Conservation (phyloP, 2,888 invertebrate genomes). For the Phytoseiulus persimilis region DNA sequence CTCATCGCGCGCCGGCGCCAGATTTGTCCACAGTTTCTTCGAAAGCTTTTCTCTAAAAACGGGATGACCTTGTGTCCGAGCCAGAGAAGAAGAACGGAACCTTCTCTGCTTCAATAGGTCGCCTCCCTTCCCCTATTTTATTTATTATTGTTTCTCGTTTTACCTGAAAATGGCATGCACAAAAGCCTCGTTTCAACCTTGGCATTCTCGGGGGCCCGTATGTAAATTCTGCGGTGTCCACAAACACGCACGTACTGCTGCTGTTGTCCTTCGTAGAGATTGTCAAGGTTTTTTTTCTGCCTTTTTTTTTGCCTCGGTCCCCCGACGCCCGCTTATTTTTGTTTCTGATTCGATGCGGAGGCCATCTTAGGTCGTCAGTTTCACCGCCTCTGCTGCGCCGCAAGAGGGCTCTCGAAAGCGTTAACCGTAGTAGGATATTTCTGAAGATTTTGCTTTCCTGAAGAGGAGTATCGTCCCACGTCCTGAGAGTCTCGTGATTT, state of each 20-base stretch:
- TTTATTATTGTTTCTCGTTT: neutral
- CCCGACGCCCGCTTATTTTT: too few relatives aligned
- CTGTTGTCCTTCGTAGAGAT: neutral
- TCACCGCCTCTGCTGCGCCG: too few relatives aligned
- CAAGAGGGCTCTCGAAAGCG: too few relatives aligned
- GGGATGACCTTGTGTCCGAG: neutral
- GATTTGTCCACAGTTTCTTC: neutral
- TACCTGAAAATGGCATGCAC: neutral
- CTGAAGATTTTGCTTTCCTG: neutral
- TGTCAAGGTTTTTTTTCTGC: neutral
- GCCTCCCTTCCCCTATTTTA: neutral
- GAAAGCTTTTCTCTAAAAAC: neutral
- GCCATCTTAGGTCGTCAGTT: neutral
- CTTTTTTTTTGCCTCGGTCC: too few relatives aligned
- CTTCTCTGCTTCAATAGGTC: neutral
- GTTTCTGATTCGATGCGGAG: neutral
- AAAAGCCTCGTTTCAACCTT: neutral
- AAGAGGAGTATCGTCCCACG: too few relatives aligned
- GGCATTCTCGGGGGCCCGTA: constrained; percentile 5
- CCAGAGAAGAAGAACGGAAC: neutral
- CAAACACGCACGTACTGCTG: neutral
- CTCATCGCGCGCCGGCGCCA: neutral
- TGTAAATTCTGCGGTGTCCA: neutral
- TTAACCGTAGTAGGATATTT: too few relatives aligned
- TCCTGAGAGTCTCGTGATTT: too few relatives aligned